These are phyloP conservation scores for Stichopus chloronotus DNA, from an alignment of 35 echinoderm and acorn worm species.

Conservation along the genomic window DNA sequence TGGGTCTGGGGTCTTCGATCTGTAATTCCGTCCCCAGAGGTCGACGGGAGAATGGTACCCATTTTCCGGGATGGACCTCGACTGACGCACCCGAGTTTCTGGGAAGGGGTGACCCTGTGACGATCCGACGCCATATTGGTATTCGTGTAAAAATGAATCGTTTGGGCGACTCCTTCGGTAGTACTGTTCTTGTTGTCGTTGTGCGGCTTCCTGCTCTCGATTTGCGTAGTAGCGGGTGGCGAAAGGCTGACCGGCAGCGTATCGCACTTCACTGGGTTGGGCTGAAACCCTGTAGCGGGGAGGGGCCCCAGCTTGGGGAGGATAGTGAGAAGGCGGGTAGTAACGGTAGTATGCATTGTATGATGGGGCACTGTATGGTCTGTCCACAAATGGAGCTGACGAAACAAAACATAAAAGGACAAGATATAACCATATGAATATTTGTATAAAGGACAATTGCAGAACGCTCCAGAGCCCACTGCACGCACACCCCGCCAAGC, in stretches of 20 bases:
- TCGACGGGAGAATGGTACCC: not conserved
- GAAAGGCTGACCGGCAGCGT: not conserved
- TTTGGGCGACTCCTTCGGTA: slow-evolving; percentile 1
- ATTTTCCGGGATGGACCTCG: not conserved
- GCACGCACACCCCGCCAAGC: no score
- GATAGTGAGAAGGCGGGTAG: not conserved
- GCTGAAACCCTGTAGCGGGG: not conserved
- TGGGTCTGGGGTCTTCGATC: slow-evolving; percentile 21
- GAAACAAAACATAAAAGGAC: not conserved
- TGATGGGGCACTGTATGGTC: slow-evolving; percentile 39
- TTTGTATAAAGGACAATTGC: no score
- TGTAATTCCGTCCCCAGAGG: not conserved
- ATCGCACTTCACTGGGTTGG: not conserved
- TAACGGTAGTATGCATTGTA: slow-evolving; percentile 56
- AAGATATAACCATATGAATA: not conserved
- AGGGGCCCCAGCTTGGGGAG: not conserved
- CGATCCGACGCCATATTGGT: not conserved
- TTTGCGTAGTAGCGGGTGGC: slow-evolving; percentile 30
- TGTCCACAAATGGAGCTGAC: slow-evolving; percentile 36
- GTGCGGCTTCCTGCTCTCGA: not conserved
- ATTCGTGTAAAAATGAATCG: slow-evolving; percentile 51
- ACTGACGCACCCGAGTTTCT: not conserved
- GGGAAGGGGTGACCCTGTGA: not conserved
- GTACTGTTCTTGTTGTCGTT: slow-evolving; percentile 9
- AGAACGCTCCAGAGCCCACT: no score